These are phyloP conservation scores for Platycnemis pennipes DNA, from an alignment of 2,888 invertebrate species.

Conservation along the genomic window DNA sequence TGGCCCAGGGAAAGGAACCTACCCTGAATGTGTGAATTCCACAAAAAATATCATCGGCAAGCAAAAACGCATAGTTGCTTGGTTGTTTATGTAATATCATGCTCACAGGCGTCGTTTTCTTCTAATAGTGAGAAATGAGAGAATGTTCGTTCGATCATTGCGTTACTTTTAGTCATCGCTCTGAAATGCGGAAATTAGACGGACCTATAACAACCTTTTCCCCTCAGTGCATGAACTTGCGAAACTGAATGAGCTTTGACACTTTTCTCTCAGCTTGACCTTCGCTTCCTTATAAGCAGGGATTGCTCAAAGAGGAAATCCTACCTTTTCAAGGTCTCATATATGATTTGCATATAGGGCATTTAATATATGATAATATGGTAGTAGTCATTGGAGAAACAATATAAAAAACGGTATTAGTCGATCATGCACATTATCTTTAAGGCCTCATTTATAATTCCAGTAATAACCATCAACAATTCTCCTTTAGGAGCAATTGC, in stretches of 20 bases:
- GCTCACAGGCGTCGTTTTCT: too few species aligned
- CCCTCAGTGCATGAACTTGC: not conserved
- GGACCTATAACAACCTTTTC: not conserved
- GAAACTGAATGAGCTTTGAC: not conserved
- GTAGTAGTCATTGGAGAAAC: too few species aligned
- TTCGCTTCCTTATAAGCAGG: not conserved
- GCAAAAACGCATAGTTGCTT: too few species aligned
- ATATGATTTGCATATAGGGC: not conserved
- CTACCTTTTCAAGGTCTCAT: not conserved
- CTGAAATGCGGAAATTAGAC: constrained; percentile 15
- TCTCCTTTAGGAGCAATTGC: too few species aligned
- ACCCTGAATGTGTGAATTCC: too few species aligned
- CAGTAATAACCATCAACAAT: too few species aligned
- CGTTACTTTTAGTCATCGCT: not conserved
- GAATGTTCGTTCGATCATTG: not conserved
- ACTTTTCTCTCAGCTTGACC: not conserved
- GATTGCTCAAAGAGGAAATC: not conserved
- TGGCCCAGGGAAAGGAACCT: too few species aligned
- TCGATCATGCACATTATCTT: too few species aligned
- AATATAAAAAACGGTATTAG: too few species aligned
- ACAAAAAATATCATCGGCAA: too few species aligned
- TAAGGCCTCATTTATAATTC: too few species aligned
- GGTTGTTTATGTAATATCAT: too few species aligned
- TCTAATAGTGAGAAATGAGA: not conserved
- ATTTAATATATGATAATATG: not conserved